These are phyloP conservation scores for Sinocyclocheilus rhinocerous DNA, from an alignment of 2,113 vertebrate species.

Conservation along the genomic window DNA sequence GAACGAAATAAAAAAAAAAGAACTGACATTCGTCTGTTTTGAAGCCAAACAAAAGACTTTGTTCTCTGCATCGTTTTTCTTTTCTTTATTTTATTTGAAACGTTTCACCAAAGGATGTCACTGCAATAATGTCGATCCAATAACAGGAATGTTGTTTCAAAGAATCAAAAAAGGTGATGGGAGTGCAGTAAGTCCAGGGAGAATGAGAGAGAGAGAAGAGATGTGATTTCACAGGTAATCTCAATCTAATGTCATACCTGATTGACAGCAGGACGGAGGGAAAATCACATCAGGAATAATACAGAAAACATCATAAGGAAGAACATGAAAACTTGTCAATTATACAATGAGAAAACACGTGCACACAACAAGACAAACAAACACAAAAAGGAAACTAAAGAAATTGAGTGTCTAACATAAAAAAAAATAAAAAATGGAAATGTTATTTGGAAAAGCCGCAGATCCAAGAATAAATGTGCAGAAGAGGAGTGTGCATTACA, in stretches of 20 bases:
- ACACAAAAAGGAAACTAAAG: slow-evolving; percentile 36
- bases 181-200: background rate
- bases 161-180: slow-evolving; percentile 23
- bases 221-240: slow-evolving; percentile 43
- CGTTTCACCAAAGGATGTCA: slow-evolving; percentile 57
- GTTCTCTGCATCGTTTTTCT: background rate
- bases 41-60: background rate
- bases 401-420: no score
- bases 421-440: slow-evolving; percentile 4
- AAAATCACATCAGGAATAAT: slow-evolving; percentile 43
- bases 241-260: slow-evolving; percentile 20
- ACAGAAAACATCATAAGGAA: slow-evolving; percentile 39
- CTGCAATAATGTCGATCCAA: slow-evolving; percentile 4
- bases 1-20: background rate
- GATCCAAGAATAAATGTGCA: background rate
- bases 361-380: slow-evolving; percentile 22
- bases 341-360: background rate
- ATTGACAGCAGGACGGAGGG: slow-evolving; percentile 33
- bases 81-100: slow-evolving; percentile 70
- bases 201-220: background rate
- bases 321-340: slow-evolving; percentile 17
- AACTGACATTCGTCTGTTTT: background rate
- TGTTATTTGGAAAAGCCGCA: background rate
- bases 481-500: background rate
- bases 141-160: slow-evolving; percentile 37